Base-by-base conservation (phyloP, 2,113 vertebrate species). In the Phalacrocorax aristotelis region DNA sequence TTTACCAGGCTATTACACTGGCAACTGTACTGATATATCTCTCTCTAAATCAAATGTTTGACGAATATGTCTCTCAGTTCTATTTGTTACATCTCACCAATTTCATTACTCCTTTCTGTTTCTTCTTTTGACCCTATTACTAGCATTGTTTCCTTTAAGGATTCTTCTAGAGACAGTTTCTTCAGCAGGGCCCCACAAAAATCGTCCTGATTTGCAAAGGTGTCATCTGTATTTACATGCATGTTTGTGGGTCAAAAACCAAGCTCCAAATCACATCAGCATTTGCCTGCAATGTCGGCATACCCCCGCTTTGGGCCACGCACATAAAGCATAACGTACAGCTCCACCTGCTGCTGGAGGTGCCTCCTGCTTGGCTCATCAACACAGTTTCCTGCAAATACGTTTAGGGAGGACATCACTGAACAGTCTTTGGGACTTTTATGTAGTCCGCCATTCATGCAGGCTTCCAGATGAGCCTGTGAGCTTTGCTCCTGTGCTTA, bases 261-360 rank as follows among this genome's bases (percentile, higher is more conserved):
- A 81, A 87, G 64, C 60, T 72, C 42, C 7, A 7, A 60, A 49
- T 65, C 38, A 18, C 36, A 84, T 84, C 32, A 38, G 74, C 48
- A 11, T 77, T 60, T 60, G 29, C 52, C 65, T 48, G 51, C 57
- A 34, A 30, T 55, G 80, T 52, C 2, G 1, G n/a, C 83, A 32
- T 2, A 4, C 18, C 16, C 16, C 36, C 1, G 0, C 46, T 40
- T 69, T 52, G 58, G 51, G 68, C 42, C 23, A 7, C 0, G 3
- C 12, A 21, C 36, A 20, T 8, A 64, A 89, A 89, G 52, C 6
- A 2, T 4, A 87, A 95, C 0, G 0, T 26, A 69, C 65, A 93
- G 94, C 95, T 94, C 91, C 91, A 95, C 52, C 95, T 89, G 83
- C 90, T 95, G 94, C 91, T 93, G 87, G 74, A 89, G 91, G 76